Percentiles rank a stretch among this genome's conserved stretches.
Conservation (phyloP, 2,113 vertebrate genomes). For the Microcebus ravelobensis region DNA sequence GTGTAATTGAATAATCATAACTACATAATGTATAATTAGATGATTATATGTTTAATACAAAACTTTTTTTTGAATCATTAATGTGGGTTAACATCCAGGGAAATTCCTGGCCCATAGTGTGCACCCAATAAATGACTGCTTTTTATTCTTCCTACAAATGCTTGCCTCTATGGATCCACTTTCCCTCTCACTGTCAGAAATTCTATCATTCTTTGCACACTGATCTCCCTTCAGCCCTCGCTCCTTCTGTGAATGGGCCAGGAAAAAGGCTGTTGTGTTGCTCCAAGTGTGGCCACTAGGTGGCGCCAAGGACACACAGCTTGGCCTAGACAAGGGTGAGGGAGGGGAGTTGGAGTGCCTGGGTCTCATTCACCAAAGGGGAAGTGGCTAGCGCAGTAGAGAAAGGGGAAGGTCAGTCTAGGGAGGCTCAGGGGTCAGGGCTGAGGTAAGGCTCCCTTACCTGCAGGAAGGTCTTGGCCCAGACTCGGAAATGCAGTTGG, state of each 20-base stretch:
- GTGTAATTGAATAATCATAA: constrained; percentile 3
- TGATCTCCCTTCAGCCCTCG: not conserved
- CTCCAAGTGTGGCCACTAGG: constrained; percentile 43
- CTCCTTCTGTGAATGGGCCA: not conserved
- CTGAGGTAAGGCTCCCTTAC: constrained; percentile 76
- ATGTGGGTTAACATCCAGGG: constrained; percentile 11
- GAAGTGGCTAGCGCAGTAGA: not conserved
- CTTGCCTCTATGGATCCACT: not conserved
- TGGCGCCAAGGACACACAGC: constrained; percentile 4
- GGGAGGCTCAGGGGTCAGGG: not conserved
- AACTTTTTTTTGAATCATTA: not conserved
- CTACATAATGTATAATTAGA: constrained; percentile 29
- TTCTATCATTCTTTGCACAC: not conserved
- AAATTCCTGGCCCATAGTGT: not conserved
- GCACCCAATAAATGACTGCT: not conserved
- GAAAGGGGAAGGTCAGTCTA: not conserved
- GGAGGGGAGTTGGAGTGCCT: not conserved
- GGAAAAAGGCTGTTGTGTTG: not conserved
- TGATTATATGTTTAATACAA: not conserved
- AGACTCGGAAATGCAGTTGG: constrained; percentile 90
- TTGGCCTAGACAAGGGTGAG: not conserved
- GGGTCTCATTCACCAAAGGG: not conserved
- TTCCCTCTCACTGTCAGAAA: not conserved
- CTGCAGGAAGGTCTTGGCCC: constrained; percentile 91
- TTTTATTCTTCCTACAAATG: not conserved